A percentile compares a stretch with the other conserved stretches of the same genome.
Evolutionary conservation across 2,888 invertebrate species (phyloP).

Genomic region (Dorcus parallelipipedus): DNA sequence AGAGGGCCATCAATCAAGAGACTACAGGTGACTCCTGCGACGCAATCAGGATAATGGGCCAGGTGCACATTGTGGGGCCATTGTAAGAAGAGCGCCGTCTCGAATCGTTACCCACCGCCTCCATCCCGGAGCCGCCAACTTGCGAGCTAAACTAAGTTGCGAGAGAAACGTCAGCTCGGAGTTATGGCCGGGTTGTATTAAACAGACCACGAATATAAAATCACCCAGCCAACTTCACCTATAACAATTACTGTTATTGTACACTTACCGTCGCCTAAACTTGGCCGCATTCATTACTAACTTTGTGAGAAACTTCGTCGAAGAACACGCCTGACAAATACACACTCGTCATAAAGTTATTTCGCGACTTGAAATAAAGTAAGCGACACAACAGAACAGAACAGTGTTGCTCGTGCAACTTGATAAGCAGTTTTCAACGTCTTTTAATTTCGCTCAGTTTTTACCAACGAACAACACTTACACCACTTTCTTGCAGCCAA

Average conservation of each 20-base stretch:
- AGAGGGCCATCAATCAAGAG: slow-evolving; percentile 30
- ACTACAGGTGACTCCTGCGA: slow-evolving; percentile 33
- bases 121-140: slow-evolving; percentile 3
- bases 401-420: no score
- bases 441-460: no score
- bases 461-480: no score
- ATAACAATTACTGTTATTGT: slow-evolving; percentile 41
- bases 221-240: slow-evolving; percentile 39
- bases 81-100: slow-evolving; percentile 29
- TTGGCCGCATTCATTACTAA: slow-evolving; percentile 26
- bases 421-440: no score
- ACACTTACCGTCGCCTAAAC: slow-evolving; percentile 34
- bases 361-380: neutral
- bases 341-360: slow-evolving; percentile 21
- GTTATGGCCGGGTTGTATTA: slow-evolving; percentile 35
- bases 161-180: slow-evolving; percentile 33
- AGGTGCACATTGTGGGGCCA: slow-evolving; percentile 27
- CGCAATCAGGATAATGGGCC: slow-evolving; percentile 39
- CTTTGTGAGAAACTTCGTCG: slow-evolving; percentile 9
- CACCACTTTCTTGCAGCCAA: no score
- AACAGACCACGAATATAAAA: slow-evolving; percentile 42
- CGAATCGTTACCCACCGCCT: slow-evolving; percentile 28
- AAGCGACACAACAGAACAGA: neutral
- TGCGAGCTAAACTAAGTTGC: slow-evolving; percentile 28
- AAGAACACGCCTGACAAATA: slow-evolving; percentile 19